These are phyloP conservation scores for Drosophila testacea DNA, from an alignment of 2,888 invertebrate genomes.

Conservation along the genomic window DNA sequence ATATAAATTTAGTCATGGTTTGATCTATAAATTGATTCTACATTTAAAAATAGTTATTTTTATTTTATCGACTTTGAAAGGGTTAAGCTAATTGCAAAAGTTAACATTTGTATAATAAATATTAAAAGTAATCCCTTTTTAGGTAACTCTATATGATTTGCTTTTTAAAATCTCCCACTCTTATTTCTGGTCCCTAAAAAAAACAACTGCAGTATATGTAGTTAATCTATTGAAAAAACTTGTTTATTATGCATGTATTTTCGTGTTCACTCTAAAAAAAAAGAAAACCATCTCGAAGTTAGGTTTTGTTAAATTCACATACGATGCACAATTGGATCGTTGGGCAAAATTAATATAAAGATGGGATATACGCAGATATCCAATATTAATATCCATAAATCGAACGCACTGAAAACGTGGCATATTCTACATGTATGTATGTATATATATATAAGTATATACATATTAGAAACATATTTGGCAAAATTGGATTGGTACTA, in stretches of 20 bases:
- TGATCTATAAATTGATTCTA: too few relatives aligned
- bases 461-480: conserved; percentile 70
- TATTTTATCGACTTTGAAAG: too few relatives aligned
- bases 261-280: conserved; percentile 32
- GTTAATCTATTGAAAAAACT: conserved; percentile 42
- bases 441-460: conserved; percentile 22
- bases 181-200: background rate
- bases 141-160: too few relatives aligned
- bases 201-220: background rate
- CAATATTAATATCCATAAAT: conserved; percentile 1
- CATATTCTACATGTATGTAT: conserved; percentile 14
- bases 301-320: conserved; percentile 39
- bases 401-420: conserved; percentile 18
- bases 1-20: too few relatives aligned
- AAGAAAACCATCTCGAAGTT: conserved; percentile 45
- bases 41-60: too few relatives aligned
- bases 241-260: conserved; percentile 43
- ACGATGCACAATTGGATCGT: conserved; percentile 22
- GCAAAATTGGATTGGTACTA: conserved; percentile 74
- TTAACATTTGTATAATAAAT: too few relatives aligned
- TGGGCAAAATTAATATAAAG: conserved; percentile 21
- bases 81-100: too few relatives aligned
- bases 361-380: conserved; percentile 32
- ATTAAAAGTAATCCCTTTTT: too few relatives aligned
- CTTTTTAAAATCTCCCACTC: too few relatives aligned